phyloP scores from a whole-genome alignment of 2,113 vertebrate species.

The Amphiprion percula region DNA sequence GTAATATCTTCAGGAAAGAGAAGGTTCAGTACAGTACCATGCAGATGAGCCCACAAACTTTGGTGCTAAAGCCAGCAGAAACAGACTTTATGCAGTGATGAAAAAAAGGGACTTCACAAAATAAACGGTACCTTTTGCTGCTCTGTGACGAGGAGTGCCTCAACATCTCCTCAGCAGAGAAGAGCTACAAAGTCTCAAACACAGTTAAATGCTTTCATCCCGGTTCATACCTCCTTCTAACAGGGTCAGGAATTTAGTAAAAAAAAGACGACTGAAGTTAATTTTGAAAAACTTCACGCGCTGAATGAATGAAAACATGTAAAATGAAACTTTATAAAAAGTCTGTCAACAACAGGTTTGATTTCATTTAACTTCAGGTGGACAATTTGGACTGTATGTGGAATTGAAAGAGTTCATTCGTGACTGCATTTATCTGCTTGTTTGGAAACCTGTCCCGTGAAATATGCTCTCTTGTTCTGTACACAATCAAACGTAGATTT shows the following conservation, averaged over 20 bases:
- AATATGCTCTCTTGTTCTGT: neutral
- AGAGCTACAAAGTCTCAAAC: conserved; percentile 22
- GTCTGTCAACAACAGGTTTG: neutral
- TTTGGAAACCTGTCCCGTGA: neutral
- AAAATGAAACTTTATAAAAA: conserved; percentile 3
- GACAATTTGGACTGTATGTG: no score
- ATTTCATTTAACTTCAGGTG: no score
- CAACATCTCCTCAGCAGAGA: neutral
- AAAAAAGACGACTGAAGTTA: no score
- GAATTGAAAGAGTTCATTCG: no score
- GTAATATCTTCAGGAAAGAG: conserved; percentile 27
- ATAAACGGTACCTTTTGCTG: neutral
- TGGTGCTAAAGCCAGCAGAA: conserved; percentile 60
- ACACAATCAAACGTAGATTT: neutral
- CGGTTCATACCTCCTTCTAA: conserved; percentile 5
- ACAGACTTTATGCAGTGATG: conserved; percentile 39
- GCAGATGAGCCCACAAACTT: conserved; percentile 49
- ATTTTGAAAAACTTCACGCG: neutral
- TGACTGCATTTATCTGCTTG: neutral
- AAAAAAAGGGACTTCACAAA: neutral
- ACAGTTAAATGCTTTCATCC: neutral
- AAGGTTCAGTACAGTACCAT: conserved; percentile 45
- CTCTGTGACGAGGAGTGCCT: conserved; percentile 12
- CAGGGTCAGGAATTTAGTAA: neutral
- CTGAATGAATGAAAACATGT: neutral